Percentiles rank a stretch among this genome's conserved stretches.
These are phyloP conservation scores for Characodon lateralis DNA, from an alignment of 2,797 vertebrate species.

Conservation along the genomic window DNA sequence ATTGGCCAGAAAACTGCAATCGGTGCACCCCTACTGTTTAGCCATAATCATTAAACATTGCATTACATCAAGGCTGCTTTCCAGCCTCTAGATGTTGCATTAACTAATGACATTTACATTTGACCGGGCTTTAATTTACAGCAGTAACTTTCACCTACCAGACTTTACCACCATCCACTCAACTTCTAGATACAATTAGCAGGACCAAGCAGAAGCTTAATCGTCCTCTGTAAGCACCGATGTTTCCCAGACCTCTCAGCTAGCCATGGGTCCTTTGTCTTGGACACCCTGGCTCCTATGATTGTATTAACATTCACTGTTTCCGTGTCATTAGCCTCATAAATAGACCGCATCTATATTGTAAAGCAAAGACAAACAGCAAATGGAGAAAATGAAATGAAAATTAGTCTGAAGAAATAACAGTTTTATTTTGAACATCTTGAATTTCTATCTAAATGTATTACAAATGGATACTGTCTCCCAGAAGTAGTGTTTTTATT, in stretches of 20 bases:
- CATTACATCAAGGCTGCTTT: no score
- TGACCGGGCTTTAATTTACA: not conserved
- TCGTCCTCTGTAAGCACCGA: not conserved
- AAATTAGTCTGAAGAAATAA: no score
- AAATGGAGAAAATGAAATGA: not conserved
- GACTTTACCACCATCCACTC: not conserved
- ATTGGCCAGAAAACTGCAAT: no score
- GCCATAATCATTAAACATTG: no score
- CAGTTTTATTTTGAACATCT: not conserved
- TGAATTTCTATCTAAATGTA: not conserved
- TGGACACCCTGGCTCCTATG: slow-evolving; percentile 8
- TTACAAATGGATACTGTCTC: no score
- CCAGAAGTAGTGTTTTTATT: not conserved
- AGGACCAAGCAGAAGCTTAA: not conserved
- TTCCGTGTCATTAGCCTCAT: slow-evolving; percentile 52
- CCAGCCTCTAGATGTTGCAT: no score
- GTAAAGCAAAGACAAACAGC: slow-evolving; percentile 10
- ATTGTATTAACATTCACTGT: slow-evolving; percentile 61
- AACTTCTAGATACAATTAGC: not conserved
- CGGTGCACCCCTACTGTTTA: no score
- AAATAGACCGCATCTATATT: slow-evolving; percentile 56
- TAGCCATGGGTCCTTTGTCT: not conserved
- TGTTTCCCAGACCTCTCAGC: not conserved
- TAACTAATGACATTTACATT: no score
- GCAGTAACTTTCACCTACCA: not conserved